Percentiles rank a stretch among this genome's conserved stretches.
Evolutionary conservation across 1,140 invertebrate genomes (phyloP).

Genomic region (Apis florea): DNA sequence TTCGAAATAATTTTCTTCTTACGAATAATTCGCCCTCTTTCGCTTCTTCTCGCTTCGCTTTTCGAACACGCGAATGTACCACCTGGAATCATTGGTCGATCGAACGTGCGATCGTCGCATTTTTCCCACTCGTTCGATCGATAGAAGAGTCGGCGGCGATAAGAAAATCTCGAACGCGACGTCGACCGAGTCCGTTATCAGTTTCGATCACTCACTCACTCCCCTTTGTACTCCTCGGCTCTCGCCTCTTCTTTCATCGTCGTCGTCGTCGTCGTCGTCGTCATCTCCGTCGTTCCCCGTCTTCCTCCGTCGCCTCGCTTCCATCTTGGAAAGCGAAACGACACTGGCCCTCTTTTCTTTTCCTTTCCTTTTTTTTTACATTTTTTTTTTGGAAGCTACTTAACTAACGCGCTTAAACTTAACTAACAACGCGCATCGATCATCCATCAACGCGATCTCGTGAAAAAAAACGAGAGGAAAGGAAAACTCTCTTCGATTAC

Average conservation of each 20-base stretch:
- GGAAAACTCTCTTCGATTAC: conserved; percentile 15
- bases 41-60: background rate
- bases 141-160: conserved; percentile 21
- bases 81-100: conserved; percentile 57
- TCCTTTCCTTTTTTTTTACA: too few relatives aligned
- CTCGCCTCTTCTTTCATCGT: background rate
- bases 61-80: conserved; percentile 24
- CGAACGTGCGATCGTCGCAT: conserved; percentile 4
- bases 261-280: background rate
- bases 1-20: background rate
- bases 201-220: conserved; percentile 1
- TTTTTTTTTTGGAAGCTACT: conserved; percentile 41
- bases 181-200: conserved; percentile 31
- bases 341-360: conserved; percentile 18
- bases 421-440: conserved; percentile 52
- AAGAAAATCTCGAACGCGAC: conserved; percentile 47
- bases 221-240: background rate
- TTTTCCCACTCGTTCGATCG: background rate
- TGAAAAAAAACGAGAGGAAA: background rate
- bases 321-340: conserved; percentile 26
- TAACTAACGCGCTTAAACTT: conserved; percentile 54
- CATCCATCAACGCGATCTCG: conserved; percentile 42
- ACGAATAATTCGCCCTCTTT: background rate
- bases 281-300: background rate
- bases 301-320: background rate